Conservation (phyloP, 2,113 vertebrate species). For the Oreochromis niloticus region DNA sequence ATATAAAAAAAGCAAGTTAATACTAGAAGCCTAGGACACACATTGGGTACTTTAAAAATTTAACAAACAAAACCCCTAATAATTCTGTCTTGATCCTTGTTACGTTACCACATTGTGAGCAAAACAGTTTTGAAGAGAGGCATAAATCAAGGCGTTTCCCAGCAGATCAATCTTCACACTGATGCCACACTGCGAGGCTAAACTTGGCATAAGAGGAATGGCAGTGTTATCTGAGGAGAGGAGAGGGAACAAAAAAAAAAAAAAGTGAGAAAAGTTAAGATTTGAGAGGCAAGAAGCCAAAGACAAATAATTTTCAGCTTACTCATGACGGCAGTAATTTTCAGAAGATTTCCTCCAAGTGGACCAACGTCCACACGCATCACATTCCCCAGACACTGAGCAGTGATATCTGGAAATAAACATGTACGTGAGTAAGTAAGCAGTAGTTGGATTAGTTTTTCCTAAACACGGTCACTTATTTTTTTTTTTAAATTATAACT, state of each 20-base stretch:
- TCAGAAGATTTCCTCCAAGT: slow-evolving; percentile 35
- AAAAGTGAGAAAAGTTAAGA: neutral
- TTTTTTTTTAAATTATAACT: neutral
- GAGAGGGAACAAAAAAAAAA: neutral
- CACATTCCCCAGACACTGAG: slow-evolving; percentile 63
- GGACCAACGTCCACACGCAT: slow-evolving; percentile 52
- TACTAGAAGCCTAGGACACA: neutral
- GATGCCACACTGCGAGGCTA: slow-evolving; percentile 69
- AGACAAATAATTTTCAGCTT: neutral
- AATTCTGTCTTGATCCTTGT: neutral
- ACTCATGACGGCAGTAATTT: slow-evolving; percentile 60
- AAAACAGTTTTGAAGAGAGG: slow-evolving; percentile 69
- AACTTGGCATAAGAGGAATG: slow-evolving; percentile 21
- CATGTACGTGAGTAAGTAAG: neutral
- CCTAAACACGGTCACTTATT: too few species aligned
- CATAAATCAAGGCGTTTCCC: slow-evolving; percentile 55
- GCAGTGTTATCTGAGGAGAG: slow-evolving; percentile 50
- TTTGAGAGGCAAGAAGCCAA: neutral
- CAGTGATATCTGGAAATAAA: slow-evolving; percentile 13
- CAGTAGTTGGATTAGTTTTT: neutral
- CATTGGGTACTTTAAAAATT: neutral
- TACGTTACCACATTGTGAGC: slow-evolving; percentile 61
- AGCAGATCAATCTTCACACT: slow-evolving; percentile 34
- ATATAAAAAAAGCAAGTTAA: neutral
- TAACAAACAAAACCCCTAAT: neutral